Base-by-base conservation (phyloP, 35 echinoderm and acorn worm genomes). In the Acanthaster planci region DNA sequence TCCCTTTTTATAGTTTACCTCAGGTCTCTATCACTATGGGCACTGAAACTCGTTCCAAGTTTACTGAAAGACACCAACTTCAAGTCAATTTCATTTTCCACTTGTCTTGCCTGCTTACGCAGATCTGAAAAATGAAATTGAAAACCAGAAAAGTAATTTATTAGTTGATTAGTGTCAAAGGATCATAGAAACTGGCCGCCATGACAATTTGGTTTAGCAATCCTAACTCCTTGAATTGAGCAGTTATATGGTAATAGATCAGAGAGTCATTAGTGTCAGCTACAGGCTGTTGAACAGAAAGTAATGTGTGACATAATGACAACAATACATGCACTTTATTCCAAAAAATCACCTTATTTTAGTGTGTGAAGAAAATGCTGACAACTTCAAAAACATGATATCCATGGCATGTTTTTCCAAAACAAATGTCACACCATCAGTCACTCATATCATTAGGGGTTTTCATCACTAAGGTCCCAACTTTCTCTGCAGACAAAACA, bases 21-120 rank as follows among this genome's bases (percentile, higher is more conserved):
- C 50, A 87, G 21, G 68, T 93, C 90, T 29, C 68, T 76, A 68
- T 93, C 84, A 88, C 76, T 87, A 58, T 90, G 92, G 14, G 85
- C 51, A 38, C 95, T 97, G 77, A 90, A 97, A 60, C 80, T 97
- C n/a, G 95, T 97, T 37, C 95, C 95, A 37, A 97, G 91, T 81
- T 97, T 97, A 67, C 95, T 97, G 51, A 97, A 97, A 18, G 95
- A 97, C 37, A 97, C 95, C 67, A 97, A 55, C 42, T 97, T 97
- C 67, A 97, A 76, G 40, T 97, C 95, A 32, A 97, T 90, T 76
- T 97, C 95, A 97, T 97, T 97, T 44, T 97, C 95, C 38, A 97
- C 78, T 58, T 97, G 95, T 58, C 95, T 90, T 2, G 95, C 95
- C 78, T 84, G 89, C 78, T 97, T 97, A 32, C 95, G 75, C 68